Evolutionary conservation across 2,797 vertebrate genomes (phyloP).

Genomic region (Mormyrus proboscirostris): DNA sequence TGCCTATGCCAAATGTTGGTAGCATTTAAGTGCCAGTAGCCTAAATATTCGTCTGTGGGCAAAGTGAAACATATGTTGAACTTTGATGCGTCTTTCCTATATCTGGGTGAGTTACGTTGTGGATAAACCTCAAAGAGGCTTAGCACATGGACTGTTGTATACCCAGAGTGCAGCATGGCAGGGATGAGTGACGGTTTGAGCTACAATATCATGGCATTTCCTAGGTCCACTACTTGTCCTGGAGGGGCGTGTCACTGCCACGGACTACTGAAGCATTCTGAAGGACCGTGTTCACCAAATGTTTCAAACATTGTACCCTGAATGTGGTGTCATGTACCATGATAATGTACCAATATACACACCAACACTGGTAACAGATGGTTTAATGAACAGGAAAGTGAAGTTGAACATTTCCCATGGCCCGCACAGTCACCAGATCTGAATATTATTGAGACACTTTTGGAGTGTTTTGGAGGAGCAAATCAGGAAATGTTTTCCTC

Average conservation of each 20-base stretch:
- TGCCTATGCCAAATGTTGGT: background rate
- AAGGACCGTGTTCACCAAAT: background rate
- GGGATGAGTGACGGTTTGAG: background rate
- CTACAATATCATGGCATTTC: background rate
- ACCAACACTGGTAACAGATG: background rate
- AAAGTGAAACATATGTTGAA: background rate
- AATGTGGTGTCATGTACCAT: background rate
- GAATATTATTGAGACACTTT: background rate
- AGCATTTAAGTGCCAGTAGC: too few relatives aligned
- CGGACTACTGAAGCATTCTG: background rate
- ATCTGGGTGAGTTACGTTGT: background rate
- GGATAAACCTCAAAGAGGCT: background rate
- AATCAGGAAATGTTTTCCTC: background rate
- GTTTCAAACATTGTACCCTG: background rate
- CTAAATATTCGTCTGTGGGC: background rate
- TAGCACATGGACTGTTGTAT: background rate
- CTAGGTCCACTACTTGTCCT: background rate
- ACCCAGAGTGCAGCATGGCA: background rate
- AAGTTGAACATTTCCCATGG: background rate
- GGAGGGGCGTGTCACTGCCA: too few relatives aligned
- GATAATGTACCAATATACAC: background rate
- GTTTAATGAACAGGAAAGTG: background rate
- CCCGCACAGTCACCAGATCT: background rate
- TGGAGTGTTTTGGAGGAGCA: background rate
- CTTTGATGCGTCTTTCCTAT: background rate